Evolutionary conservation across 2,888 invertebrate species (phyloP), one percentile per base, ranked within the genome.

Genomic region (Aquatica leii): DNA sequence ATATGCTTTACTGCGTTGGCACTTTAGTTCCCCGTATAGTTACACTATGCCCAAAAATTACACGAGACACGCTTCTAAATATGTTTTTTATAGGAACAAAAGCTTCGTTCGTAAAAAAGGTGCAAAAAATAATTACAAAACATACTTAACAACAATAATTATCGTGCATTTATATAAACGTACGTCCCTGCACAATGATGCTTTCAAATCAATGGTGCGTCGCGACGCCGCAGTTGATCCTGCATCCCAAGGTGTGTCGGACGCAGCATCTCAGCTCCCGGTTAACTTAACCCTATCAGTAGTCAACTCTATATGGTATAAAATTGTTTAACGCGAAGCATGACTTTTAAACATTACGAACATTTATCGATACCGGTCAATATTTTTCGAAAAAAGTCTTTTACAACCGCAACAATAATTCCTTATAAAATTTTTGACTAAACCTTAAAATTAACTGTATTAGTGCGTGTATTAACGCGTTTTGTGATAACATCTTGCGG

Each of bases 131-230:
- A 46, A 17, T 5, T 18, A 20, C 46, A 20, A 31, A 11, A 50
- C 49, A 18, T 48, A 14, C n/a, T 31, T n/a, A 15, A 11, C 37
- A 37, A 37, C 11, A 21, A 48, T 20, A 50, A 15, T 43, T 43
- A 31, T 31, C 12, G n/a, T 34, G 35, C 14, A 17, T 37, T 52
- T 46, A 43, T 24, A 24, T 41, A 57, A 40, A 64, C 62, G 68
- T 51, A 64, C 67, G 67, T 60, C 67, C 61, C 70, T 60, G 65
- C 51, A 59, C 66, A 62, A 52, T 65, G 37, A 63, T 66, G 64
- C 62, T 71, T 72, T 71, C 68, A 74, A 79, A 80, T 79, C 80
- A 80, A 80, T 79, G 79, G 78, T 72, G 75, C 62, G 65, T 71
- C 72, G 79, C 78, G 79, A 73, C 77, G 76, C 71, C 78, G 79